These are phyloP conservation scores for Hofmannophila pseudospretella DNA, from an alignment of 2,888 invertebrate genomes.

Conservation along the genomic window DNA sequence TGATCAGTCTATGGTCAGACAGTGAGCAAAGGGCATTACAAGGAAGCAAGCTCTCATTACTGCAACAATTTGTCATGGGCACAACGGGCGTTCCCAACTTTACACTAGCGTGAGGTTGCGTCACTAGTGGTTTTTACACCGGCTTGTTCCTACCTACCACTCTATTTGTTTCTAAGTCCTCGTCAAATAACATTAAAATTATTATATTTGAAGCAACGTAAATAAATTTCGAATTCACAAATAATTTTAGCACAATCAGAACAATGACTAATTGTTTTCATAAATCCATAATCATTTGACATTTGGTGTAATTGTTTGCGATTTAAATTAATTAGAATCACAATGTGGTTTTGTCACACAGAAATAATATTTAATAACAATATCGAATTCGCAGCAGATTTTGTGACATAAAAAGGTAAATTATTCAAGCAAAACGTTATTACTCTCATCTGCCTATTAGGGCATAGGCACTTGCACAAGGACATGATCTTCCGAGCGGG, in stretches of 20 bases:
- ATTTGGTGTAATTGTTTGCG: neutral
- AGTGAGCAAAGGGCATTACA: constrained; percentile 6
- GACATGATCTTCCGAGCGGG: no score
- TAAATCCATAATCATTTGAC: neutral
- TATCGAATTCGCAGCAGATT: no score
- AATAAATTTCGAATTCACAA: neutral
- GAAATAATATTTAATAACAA: no score
- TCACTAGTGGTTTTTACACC: constrained; percentile 19
- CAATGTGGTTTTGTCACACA: neutral
- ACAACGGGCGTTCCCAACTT: constrained; percentile 34
- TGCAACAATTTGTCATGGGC: constrained; percentile 48
- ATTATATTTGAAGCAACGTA: neutral
- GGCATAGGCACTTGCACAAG: no score
- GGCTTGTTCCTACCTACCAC: constrained; percentile 14
- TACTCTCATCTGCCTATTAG: no score
- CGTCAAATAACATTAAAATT: neutral
- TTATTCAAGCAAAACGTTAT: no score
- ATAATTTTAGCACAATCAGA: neutral
- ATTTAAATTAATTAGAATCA: constrained; percentile 5
- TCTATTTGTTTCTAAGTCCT: neutral
- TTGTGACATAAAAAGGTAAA: no score
- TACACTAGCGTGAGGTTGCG: constrained; percentile 18
- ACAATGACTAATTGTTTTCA: neutral
- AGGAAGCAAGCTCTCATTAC: constrained; percentile 39
- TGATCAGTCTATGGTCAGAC: no score